Evolutionary conservation across 1,140 invertebrate species (phyloP), one percentile per base, ranked within the genome.

Genomic region (Carposina sasakii): DNA sequence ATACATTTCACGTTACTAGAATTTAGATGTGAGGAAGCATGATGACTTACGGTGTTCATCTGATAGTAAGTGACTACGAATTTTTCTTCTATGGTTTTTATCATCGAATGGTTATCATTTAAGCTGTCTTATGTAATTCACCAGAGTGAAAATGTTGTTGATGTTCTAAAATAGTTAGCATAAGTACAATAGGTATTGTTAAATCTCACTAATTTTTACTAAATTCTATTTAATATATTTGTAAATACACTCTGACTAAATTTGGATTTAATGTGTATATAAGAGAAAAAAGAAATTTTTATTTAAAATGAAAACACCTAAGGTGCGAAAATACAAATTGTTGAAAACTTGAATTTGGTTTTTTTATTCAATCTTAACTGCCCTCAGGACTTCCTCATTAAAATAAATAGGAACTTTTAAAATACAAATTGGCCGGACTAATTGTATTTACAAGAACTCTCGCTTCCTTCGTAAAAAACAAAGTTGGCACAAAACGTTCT

Each of bases 151-250:
- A 72, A 74, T 79, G 76, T 83, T 83, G 76, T 84, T 81, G 71
- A 78, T 81, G 76, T 84, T 81, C 73, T 81, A 72, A 76, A 70
- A 70, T 71, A 64, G 24, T 28, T 39, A 71, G 70, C 41, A 50
- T 78, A 84, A 59, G 66, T 62, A 33, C 77, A 81, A 76, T 72
- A 81, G 64, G 67, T 81, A 78, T 78, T 81, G 81, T 84, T 84
- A 84, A 81, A 84, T 74, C 67, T 75, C 81, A 79, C 81, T 84
- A 84, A 84, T 82, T 84, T 81, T 84, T 84, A 84, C 78, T 82
- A 84, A 84, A 82, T 76, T 82, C 73, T 84, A 82, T 82, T 82
- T 81, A 82, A 84, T 79, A 81, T 82, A 81, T 84, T 81, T 84
- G 81, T 84, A 84, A 84, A 84, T 84, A 84, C 81, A 84, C 81